Percentiles rank a stretch among this genome's conserved stretches.
Evolutionary conservation across 1,140 invertebrate species (phyloP).

Genomic region (Thaumatotibia leucotreta): DNA sequence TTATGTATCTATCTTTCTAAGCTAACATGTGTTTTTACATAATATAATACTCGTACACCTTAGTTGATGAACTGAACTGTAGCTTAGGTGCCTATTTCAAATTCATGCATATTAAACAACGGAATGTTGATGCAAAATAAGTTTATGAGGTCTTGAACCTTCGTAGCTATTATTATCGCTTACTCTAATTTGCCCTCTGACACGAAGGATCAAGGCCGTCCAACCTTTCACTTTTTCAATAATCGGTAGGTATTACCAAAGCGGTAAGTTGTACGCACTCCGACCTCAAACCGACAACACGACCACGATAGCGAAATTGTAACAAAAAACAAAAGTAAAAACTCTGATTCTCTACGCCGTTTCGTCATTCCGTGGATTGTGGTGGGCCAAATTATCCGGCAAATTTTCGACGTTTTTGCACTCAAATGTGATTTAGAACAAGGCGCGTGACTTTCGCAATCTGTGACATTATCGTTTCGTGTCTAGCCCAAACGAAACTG

Average conservation of each 20-base stretch:
- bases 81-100: no score
- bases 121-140: not conserved
- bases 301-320: conserved; percentile 19
- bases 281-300: conserved; percentile 24
- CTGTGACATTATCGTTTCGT: conserved; percentile 45
- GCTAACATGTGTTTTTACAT: no score
- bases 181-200: conserved; percentile 24
- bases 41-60: no score
- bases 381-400: conserved; percentile 30
- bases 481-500: conserved; percentile 47
- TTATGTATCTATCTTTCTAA: no score
- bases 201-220: conserved; percentile 20
- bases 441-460: conserved; percentile 50
- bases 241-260: conserved; percentile 20
- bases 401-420: conserved; percentile 47
- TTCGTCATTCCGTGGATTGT: conserved; percentile 35
- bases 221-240: conserved; percentile 30
- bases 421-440: conserved; percentile 49
- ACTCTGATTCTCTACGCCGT: conserved; percentile 21
- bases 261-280: conserved; percentile 23
- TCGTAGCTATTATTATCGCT: conserved; percentile 3
- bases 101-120: no score
- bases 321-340: conserved; percentile 26
- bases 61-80: no score
- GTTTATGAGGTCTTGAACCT: not conserved